These are phyloP conservation scores for Phania funesta DNA, from an alignment of 2,888 invertebrate genomes.

Conservation along the genomic window DNA sequence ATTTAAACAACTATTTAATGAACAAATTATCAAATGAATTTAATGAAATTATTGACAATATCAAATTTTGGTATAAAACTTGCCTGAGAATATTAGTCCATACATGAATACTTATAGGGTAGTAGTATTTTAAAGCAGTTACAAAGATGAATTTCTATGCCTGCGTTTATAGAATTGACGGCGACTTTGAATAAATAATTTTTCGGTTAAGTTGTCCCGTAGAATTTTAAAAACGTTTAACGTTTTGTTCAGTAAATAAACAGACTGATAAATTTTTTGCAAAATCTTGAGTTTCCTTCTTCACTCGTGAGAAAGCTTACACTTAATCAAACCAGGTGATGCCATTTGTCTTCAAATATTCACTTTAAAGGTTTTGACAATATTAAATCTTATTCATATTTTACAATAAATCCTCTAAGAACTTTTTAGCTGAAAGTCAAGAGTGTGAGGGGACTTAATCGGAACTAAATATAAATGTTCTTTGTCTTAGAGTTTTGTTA, in stretches of 20 bases:
- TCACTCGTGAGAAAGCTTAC: too few species aligned
- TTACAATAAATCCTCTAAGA: neutral
- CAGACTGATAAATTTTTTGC: too few species aligned
- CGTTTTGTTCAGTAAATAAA: too few species aligned
- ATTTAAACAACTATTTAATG: conserved; percentile 31
- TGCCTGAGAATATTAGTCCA: neutral
- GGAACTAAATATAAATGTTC: neutral
- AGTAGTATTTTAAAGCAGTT: neutral
- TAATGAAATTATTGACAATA: conserved; percentile 30
- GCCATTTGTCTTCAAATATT: too few species aligned
- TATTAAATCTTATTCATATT: too few species aligned
- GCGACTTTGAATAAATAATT: too few species aligned
- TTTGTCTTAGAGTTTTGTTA: neutral
- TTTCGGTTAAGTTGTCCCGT: too few species aligned
- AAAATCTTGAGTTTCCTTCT: too few species aligned
- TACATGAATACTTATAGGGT: neutral
- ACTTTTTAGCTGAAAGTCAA: neutral
- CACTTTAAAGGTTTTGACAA: too few species aligned
- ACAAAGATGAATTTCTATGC: neutral
- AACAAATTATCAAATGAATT: conserved; percentile 30
- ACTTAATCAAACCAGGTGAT: too few species aligned
- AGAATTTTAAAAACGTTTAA: too few species aligned
- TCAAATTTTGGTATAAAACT: neutral
- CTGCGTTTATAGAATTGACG: too few species aligned
- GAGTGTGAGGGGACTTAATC: neutral